These are phyloP conservation scores for Helicorthomorpha holstii DNA, from an alignment of 1,140 invertebrate species.

Conservation along the genomic window DNA sequence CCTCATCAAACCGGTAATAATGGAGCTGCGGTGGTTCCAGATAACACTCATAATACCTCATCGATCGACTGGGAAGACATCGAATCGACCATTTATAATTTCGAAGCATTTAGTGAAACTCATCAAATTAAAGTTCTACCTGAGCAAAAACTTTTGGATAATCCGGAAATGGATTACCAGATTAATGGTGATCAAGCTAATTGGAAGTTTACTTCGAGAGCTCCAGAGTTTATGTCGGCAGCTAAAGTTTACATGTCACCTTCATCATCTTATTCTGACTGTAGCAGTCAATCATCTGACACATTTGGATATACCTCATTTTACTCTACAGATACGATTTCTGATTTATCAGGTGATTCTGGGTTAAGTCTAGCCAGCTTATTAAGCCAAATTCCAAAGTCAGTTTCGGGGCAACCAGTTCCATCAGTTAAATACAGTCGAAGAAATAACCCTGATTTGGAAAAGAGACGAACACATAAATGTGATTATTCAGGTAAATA, in stretches of 20 bases:
- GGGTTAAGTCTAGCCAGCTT: constrained; percentile 29
- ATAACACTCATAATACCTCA: constrained; percentile 11
- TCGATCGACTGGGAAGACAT: constrained; percentile 56
- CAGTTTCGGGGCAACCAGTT: constrained; percentile 8
- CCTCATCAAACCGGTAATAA: background rate
- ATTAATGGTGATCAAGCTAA: background rate
- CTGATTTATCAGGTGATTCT: constrained; percentile 29
- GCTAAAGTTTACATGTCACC: constrained; percentile 33
- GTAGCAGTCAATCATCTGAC: constrained; percentile 31
- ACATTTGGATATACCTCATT: constrained; percentile 8
- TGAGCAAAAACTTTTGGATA: background rate
- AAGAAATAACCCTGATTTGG: constrained; percentile 86
- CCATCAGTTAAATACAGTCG: constrained; percentile 57
- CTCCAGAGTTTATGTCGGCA: constrained; percentile 11
- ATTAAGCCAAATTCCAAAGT: constrained; percentile 6
- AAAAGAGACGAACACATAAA: constrained; percentile 83
- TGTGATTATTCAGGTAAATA: constrained; percentile 80
- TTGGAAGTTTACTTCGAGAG: constrained; percentile 10
- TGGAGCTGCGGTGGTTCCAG: constrained; percentile 1
- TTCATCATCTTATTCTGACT: constrained; percentile 63
- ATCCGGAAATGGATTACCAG: background rate
- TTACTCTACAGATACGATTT: constrained; percentile 19
- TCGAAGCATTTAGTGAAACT: constrained; percentile 66
- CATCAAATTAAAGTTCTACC: background rate
- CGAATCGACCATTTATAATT: constrained; percentile 66